Evolutionary conservation across 92 coral and sea anemone genomes (phyloP).

Genomic region (Meandrina meandrites): DNA sequence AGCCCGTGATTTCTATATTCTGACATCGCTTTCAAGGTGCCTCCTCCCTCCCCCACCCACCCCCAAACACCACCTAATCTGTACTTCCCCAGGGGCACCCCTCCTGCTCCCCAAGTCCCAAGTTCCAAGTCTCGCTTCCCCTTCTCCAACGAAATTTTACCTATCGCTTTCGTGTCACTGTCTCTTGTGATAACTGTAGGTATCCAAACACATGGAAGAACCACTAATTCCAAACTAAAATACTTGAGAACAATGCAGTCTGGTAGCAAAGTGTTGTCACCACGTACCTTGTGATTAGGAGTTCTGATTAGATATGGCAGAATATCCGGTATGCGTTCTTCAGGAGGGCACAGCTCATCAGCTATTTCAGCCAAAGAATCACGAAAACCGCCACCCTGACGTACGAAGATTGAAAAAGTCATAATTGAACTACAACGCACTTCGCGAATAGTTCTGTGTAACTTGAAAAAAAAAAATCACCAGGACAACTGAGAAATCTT

Average conservation of each 20-base stretch:
- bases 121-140: no score
- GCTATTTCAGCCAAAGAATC: conserved; percentile 93
- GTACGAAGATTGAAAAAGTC: not conserved
- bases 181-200: no score
- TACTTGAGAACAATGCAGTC: not conserved
- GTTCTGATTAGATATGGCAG: conserved; percentile 86
- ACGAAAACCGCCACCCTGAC: conserved; percentile 96
- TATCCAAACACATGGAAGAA: no score
- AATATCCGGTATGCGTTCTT: conserved; percentile 52
- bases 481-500: not conserved
- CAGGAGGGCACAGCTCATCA: conserved; percentile 93
- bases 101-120: no score
- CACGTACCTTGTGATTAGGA: conserved; percentile 87
- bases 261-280: no score
- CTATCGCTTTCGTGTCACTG: no score
- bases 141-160: no score
- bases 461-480: not conserved
- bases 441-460: not conserved
- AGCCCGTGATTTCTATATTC: not conserved
- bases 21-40: not conserved
- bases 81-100: no score
- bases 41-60: no score
- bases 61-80: no score
- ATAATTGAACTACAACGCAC: not conserved
- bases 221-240: no score